Percentiles rank a stretch among this genome's conserved stretches.
These are phyloP conservation scores for Xiphydria camelus DNA, from an alignment of 2,888 invertebrate species.

Conservation along the genomic window DNA sequence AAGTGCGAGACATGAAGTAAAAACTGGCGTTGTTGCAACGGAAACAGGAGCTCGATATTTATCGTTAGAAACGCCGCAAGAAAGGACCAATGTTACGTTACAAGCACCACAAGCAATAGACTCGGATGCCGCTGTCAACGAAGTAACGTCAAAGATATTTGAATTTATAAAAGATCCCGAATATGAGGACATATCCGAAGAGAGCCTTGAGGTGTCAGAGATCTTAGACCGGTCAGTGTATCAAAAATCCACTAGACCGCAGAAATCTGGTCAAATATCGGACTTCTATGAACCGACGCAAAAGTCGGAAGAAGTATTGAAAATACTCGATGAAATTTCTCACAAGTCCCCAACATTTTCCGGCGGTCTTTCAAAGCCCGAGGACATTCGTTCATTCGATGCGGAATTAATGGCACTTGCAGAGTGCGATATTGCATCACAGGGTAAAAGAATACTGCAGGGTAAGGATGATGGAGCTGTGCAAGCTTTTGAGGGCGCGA, in stretches of 20 bases:
- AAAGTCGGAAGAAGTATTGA: conserved; percentile 44
- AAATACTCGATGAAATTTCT: conserved; percentile 46
- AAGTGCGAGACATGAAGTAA: background rate
- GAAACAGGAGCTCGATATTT: too few relatives aligned
- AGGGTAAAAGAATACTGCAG: background rate
- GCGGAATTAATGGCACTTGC: too few relatives aligned
- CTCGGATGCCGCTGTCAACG: background rate
- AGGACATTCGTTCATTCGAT: too few relatives aligned
- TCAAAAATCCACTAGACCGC: conserved; percentile 24
- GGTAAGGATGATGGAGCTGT: background rate
- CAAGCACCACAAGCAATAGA: background rate
- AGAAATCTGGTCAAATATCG: conserved; percentile 33
- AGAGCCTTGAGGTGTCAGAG: conserved; percentile 52
- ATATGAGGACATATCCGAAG: conserved; percentile 55
- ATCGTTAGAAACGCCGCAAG: too few relatives aligned
- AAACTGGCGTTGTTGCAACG: too few relatives aligned
- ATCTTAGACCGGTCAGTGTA: conserved; percentile 46
- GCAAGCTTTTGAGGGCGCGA: background rate
- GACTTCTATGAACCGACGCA: conserved; percentile 43
- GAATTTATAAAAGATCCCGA: conserved; percentile 32
- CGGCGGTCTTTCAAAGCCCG: conserved; percentile 5
- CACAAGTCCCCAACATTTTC: conserved; percentile 28
- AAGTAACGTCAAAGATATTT: conserved; percentile 2
- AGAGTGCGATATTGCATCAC: background rate
- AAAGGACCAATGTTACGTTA: background rate